These are phyloP conservation scores for Callopanchax toddi DNA, from an alignment of 2,113 vertebrate genomes.

Conservation along the genomic window DNA sequence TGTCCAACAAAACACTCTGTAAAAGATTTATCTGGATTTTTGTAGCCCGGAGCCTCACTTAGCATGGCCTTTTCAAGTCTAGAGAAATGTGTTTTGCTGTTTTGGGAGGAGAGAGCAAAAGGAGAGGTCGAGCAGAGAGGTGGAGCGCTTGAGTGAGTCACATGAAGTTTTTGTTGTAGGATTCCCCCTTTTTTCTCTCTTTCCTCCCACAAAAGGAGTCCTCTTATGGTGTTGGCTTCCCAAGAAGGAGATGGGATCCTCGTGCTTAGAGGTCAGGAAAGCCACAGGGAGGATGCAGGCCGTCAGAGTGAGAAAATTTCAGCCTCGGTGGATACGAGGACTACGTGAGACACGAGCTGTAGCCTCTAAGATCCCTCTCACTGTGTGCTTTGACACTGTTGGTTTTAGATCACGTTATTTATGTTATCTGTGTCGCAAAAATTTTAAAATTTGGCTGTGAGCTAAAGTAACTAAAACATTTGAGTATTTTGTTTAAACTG, in stretches of 20 bases:
- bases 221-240: conserved; percentile 36
- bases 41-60: conserved; percentile 37
- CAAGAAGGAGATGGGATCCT: conserved; percentile 49
- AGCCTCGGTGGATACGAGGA: conserved; percentile 31
- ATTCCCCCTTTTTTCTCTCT: conserved; percentile 36
- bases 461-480: conserved; percentile 12
- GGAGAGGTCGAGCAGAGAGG: conserved; percentile 15
- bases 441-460: background rate
- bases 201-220: conserved; percentile 57
- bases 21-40: conserved; percentile 34
- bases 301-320: conserved; percentile 37
- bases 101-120: conserved; percentile 1
- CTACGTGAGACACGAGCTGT: conserved; percentile 13
- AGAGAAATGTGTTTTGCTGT: conserved; percentile 20
- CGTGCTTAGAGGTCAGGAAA: conserved; percentile 56
- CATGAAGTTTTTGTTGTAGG: conserved; percentile 45
- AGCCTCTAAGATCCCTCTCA: conserved; percentile 13
- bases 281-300: conserved; percentile 22
- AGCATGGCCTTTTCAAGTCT: conserved; percentile 29
- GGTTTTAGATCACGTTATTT: conserved; percentile 20
- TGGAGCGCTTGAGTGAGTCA: conserved; percentile 36
- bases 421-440: conserved; percentile 19
- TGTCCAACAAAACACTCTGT: conserved; percentile 47
- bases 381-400: background rate
- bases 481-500: conserved; percentile 16